Percentiles rank a stretch among this genome's conserved stretches.
Conservation (phyloP, 2,113 vertebrate genomes). For the Campylomormyrus tamandua region DNA sequence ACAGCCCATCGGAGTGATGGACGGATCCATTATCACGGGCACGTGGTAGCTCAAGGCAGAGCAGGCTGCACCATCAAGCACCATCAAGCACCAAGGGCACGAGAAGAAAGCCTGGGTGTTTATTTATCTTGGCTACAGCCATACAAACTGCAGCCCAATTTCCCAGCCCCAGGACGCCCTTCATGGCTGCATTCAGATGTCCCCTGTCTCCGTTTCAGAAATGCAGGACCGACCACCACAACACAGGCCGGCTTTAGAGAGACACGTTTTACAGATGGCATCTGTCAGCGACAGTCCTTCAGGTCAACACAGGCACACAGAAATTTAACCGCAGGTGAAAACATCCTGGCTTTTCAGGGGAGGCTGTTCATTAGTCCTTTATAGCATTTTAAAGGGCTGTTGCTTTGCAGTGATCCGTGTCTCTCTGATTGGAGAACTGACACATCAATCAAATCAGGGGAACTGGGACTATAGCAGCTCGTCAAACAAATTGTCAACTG, state of each 20-base stretch:
- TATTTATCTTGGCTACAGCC: slow-evolving; percentile 9
- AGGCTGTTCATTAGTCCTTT: neutral
- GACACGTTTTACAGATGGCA: neutral
- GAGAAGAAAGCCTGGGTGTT: neutral
- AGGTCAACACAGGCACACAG: no score
- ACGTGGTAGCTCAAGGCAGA: neutral
- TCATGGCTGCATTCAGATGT: neutral
- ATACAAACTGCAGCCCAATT: neutral
- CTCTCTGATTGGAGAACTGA: neutral
- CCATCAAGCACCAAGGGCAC: neutral
- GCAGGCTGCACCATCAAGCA: neutral
- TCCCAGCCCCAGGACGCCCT: neutral
- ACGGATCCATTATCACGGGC: neutral
- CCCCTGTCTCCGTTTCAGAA: neutral
- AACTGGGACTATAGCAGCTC: neutral
- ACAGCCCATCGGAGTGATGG: neutral
- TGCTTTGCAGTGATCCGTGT: neutral
- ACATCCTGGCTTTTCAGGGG: neutral
- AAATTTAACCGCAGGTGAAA: neutral
- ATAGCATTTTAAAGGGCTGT: neutral
- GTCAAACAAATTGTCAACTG: neutral
- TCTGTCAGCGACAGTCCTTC: neutral
- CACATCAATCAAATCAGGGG: neutral
- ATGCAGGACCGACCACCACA: neutral
- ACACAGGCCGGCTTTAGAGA: neutral